Percentiles rank a stretch among this genome's conserved stretches.
phyloP scores from a whole-genome alignment of 2,113 vertebrate genomes.

The Python bivittatus region DNA sequence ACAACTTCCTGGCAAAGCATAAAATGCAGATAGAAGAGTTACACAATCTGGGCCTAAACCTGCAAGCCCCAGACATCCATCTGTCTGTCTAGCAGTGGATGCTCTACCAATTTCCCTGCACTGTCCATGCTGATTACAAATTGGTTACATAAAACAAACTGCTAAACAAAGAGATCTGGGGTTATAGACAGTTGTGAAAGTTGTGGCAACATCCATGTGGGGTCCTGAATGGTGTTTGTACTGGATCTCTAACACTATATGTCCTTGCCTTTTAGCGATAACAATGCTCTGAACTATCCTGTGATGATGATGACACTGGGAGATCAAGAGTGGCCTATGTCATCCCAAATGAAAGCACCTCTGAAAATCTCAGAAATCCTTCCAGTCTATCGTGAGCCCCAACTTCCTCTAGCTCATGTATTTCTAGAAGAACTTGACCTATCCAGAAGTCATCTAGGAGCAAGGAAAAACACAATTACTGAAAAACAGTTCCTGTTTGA shows the following conservation, averaged over 20 bases:
- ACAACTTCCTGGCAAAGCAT: not conserved
- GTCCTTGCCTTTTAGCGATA: not conserved
- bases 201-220: not conserved
- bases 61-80: not conserved
- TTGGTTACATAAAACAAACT: not conserved
- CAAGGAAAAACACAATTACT: not conserved
- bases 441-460: not conserved
- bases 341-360: not conserved
- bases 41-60: not conserved
- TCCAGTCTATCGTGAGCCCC: not conserved
- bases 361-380: not conserved
- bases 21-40: not conserved
- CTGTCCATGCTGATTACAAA: not conserved
- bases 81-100: not conserved
- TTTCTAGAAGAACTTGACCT: not conserved
- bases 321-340: not conserved
- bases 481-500: not conserved
- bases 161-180: not conserved
- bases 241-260: not conserved
- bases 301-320: not conserved
- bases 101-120: not conserved
- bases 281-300: not conserved
- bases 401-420: not conserved
- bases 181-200: not conserved
- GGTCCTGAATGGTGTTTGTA: not conserved